Evolutionary conservation across 2,888 invertebrate genomes (phyloP), one percentile per base, ranked within the genome.

Genomic region (Nymphalis c-album): DNA sequence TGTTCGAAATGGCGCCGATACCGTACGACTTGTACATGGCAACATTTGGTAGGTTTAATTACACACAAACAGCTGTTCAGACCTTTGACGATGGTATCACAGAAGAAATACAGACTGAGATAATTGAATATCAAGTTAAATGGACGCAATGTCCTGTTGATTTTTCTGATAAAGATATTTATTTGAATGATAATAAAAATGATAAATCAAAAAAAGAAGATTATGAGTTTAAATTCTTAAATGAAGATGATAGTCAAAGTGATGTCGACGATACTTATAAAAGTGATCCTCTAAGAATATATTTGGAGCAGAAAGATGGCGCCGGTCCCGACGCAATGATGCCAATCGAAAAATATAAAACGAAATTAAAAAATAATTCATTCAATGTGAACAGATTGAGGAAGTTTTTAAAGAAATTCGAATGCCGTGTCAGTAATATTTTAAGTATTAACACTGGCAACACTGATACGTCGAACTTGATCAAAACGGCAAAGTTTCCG

Each of bases 1-100:
- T 93, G 2, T 92, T 86, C 53, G 91, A 93, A 85, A 90, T 92
- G 88, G 85, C 89, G 76, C 92, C 92, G 0, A 89, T 93, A 72
- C 86, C 92, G 0, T 93, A 93, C 69, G 92, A 93, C 63, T 76
- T 89, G 60, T 92, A 84, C 31, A 92, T 92, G 88, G 83, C 86
- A 74, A 90, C 88, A 71, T 92, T 87, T 70, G 92, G 92, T 0
- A 77, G 88, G 61, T 80, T 82, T 0, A 91, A 92, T 76, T 88
- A 87, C 50, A 85, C 80, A 0, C 92, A 93, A 80, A 80, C 79
- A 16, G 84, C 87, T 3, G 80, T 83, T 0, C 92, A 93, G 73
- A 93, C 92, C 0, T 90, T 85, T 72, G 92, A 93, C 2, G 92
- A 92, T 78, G 88, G 89, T 51, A 76, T 90, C 68, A 76, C 81